phyloP scores from a whole-genome alignment of 2,113 vertebrate species.

The Xyliphius kryptos region DNA sequence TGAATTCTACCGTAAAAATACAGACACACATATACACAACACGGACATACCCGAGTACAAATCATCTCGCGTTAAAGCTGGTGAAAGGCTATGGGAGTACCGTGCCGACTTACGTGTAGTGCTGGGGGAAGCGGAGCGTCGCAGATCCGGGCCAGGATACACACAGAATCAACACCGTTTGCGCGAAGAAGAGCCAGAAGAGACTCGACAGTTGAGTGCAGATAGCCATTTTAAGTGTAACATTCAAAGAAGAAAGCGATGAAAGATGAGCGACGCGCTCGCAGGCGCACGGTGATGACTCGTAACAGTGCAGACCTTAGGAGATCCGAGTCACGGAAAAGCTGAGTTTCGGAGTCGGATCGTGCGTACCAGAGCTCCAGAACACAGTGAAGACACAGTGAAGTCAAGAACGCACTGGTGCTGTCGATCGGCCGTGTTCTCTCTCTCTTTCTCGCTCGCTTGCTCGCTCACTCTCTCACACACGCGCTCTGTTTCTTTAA shows the following conservation, averaged over 20 bases:
- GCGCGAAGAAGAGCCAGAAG: slow-evolving; percentile 67
- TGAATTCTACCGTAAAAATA: neutral
- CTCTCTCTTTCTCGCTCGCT: no score
- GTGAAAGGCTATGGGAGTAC: no score
- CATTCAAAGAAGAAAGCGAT: no score
- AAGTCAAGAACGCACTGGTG: slow-evolving; percentile 37
- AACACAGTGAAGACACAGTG: slow-evolving; percentile 48
- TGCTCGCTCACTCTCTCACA: slow-evolving; percentile 52
- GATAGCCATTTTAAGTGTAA: slow-evolving; percentile 89
- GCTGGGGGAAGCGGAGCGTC: slow-evolving; percentile 84
- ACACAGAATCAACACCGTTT: slow-evolving; percentile 70
- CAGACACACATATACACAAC: neutral
- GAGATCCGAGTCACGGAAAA: no score
- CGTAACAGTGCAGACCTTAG: no score
- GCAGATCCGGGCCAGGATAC: slow-evolving; percentile 70
- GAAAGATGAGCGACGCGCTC: slow-evolving; percentile 24
- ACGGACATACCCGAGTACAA: neutral
- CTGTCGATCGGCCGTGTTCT: no score
- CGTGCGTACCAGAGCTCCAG: slow-evolving; percentile 44
- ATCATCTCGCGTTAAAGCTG: neutral
- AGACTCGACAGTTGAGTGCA: slow-evolving; percentile 75
- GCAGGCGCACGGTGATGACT: no score
- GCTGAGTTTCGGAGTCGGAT: slow-evolving; percentile 54
- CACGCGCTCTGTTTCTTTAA: slow-evolving; percentile 54
- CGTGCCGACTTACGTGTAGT: slow-evolving; percentile 83